Evolutionary conservation across 2,113 vertebrate genomes (phyloP).

Genomic region (Falcunculus frontatus): DNA sequence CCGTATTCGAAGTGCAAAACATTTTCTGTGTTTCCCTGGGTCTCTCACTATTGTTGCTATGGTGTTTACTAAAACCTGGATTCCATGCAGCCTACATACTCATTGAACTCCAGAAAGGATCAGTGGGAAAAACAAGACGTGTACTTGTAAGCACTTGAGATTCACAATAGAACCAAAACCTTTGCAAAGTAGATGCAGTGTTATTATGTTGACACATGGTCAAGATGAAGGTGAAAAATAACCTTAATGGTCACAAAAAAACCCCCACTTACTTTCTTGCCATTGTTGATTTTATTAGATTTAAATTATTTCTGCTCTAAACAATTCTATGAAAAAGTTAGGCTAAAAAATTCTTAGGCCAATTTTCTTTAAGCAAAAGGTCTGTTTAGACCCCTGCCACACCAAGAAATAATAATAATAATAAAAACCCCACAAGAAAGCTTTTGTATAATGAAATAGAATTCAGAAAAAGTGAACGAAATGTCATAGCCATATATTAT

Average conservation of each 20-base stretch:
- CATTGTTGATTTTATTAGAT: not conserved
- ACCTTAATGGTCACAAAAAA: constrained; percentile 15
- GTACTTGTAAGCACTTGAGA: constrained; percentile 10
- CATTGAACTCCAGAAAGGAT: constrained; percentile 41
- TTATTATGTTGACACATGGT: not conserved
- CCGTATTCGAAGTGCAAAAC: not conserved
- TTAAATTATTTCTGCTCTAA: constrained; percentile 20
- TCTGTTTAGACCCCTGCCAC: not conserved
- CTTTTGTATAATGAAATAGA: constrained; percentile 18
- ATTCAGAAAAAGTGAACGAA: constrained; percentile 26
- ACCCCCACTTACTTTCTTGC: not conserved
- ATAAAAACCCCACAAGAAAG: not conserved
- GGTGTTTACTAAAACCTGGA: constrained; percentile 21
- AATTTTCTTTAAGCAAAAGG: not conserved
- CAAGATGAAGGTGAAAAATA: constrained; percentile 20
- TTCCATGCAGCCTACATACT: not conserved
- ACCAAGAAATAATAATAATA: not conserved
- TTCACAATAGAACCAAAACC: constrained; percentile 20
- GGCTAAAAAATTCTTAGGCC: not conserved
- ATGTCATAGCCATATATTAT: constrained; percentile 29
- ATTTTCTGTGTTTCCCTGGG: not conserved
- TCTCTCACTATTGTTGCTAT: constrained; percentile 5
- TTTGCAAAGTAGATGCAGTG: not conserved
- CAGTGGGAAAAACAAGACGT: constrained; percentile 5
- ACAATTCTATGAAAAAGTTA: not conserved